phyloP scores from a whole-genome alignment of 37 sponge, comb jelly and placozoan genomes.

The Aplysina aerophoba region DNA sequence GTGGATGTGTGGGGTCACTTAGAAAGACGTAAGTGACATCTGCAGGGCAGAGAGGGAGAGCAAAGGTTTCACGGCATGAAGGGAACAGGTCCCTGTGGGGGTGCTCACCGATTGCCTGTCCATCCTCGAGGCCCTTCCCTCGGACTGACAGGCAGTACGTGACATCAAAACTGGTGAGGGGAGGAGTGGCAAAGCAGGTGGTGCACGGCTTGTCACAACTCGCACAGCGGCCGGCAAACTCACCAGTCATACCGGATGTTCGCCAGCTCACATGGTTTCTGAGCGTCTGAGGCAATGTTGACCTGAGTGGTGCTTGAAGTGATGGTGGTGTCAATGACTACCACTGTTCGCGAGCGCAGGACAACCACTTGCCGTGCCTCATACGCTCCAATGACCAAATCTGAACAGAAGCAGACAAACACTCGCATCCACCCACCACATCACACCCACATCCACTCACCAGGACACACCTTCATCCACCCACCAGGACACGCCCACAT shows the following conservation, averaged over 20 bases:
- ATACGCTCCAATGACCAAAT: constrained; percentile 71
- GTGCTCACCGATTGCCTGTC: neutral
- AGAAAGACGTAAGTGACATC: neutral
- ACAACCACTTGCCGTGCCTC: constrained; percentile 54
- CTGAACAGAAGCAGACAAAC: constrained; percentile 19
- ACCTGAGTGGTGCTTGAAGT: neutral
- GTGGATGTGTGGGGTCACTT: neutral
- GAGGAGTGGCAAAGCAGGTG: no score
- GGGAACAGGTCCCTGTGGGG: no score
- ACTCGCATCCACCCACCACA: neutral
- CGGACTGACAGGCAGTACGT: neutral
- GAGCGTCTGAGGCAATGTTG: neutral
- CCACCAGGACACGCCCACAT: neutral
- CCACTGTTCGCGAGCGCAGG: constrained; percentile 43
- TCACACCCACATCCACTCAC: neutral
- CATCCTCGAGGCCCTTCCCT: neutral
- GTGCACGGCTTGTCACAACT: no score
- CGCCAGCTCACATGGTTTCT: neutral
- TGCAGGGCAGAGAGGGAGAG: no score
- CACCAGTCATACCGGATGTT: neutral
- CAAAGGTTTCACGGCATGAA: neutral
- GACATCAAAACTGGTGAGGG: neutral
- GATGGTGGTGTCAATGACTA: neutral
- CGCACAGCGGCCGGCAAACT: no score
- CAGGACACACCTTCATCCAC: neutral